A percentile compares a stretch with the other conserved stretches of the same genome.
These are phyloP conservation scores for Zygogramma bicolorata DNA, from an alignment of 2,888 invertebrate species.

Conservation along the genomic window DNA sequence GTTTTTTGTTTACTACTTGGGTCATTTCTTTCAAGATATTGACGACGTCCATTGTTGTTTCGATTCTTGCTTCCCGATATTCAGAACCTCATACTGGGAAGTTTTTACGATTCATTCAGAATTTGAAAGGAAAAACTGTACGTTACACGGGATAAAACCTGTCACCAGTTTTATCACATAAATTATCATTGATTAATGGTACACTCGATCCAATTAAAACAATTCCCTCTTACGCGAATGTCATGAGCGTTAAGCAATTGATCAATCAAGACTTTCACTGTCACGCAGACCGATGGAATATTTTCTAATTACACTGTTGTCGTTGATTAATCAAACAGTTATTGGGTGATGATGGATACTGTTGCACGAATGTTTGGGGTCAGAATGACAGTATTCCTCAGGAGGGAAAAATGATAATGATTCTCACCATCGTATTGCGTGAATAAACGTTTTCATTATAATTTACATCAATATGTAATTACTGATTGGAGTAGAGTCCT, in stretches of 20 bases:
- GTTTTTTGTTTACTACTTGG: no score
- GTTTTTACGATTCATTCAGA: no score
- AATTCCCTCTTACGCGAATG: slow-evolving; percentile 11
- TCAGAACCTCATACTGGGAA: no score
- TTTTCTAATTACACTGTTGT: slow-evolving; percentile 21
- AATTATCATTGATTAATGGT: slow-evolving; percentile 2
- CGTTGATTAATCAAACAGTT: slow-evolving; percentile 14
- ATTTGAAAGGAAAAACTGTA: background rate
- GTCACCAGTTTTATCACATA: background rate
- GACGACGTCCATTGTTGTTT: no score
- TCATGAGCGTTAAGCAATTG: slow-evolving; percentile 15
- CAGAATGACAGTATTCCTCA: background rate
- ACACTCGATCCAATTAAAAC: slow-evolving; percentile 14
- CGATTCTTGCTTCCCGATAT: no score
- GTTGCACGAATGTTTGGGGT: background rate
- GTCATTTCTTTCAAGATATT: no score
- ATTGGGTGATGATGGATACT: slow-evolving; percentile 13
- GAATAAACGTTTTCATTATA: no score
- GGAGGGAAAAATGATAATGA: background rate
- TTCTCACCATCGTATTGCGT: no score
- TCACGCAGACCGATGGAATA: slow-evolving; percentile 18
- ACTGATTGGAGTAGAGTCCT: no score
- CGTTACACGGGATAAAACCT: background rate
- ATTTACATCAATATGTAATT: no score
- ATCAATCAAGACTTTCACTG: slow-evolving; percentile 22